phyloP scores from a whole-genome alignment of 1,140 invertebrate species.

The Psix sp. region DNA sequence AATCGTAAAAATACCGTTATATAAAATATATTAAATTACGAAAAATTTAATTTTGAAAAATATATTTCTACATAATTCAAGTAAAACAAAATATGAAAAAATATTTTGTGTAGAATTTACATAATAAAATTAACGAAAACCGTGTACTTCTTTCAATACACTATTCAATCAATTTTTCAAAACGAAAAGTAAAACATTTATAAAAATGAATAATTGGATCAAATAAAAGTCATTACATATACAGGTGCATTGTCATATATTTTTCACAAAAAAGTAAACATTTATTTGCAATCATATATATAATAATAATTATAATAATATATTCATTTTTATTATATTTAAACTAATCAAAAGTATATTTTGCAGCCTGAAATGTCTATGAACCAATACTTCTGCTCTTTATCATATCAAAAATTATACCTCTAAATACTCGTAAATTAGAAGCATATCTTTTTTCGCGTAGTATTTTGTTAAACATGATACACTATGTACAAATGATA shows the following conservation, averaged over 20 bases:
- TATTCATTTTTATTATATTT: slow-evolving; percentile 63
- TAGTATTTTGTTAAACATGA: slow-evolving; percentile 68
- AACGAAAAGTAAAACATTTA: too few relatives aligned
- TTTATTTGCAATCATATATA: slow-evolving; percentile 51
- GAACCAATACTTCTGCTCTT: slow-evolving; percentile 63
- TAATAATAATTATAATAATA: slow-evolving; percentile 64
- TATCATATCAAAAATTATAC: slow-evolving; percentile 31
- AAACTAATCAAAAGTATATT: slow-evolving; percentile 73
- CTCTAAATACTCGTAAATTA: slow-evolving; percentile 67
- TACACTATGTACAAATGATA: slow-evolving; percentile 74
- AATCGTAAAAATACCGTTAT: too few relatives aligned
- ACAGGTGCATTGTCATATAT: slow-evolving; percentile 51
- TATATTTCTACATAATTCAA: too few relatives aligned
- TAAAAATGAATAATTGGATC: too few relatives aligned
- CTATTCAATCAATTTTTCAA: too few relatives aligned
- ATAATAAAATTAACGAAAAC: too few relatives aligned
- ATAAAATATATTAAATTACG: too few relatives aligned
- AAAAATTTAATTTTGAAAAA: too few relatives aligned
- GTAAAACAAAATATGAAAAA: too few relatives aligned
- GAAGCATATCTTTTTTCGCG: slow-evolving; percentile 57
- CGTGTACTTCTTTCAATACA: too few relatives aligned
- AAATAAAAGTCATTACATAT: neutral
- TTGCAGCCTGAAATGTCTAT: slow-evolving; percentile 65
- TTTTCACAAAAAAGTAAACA: slow-evolving; percentile 55
- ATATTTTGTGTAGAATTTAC: too few relatives aligned